phyloP scores from a whole-genome alignment of 2,113 vertebrate species.

The Rhinopomastus cyanomelas region DNA sequence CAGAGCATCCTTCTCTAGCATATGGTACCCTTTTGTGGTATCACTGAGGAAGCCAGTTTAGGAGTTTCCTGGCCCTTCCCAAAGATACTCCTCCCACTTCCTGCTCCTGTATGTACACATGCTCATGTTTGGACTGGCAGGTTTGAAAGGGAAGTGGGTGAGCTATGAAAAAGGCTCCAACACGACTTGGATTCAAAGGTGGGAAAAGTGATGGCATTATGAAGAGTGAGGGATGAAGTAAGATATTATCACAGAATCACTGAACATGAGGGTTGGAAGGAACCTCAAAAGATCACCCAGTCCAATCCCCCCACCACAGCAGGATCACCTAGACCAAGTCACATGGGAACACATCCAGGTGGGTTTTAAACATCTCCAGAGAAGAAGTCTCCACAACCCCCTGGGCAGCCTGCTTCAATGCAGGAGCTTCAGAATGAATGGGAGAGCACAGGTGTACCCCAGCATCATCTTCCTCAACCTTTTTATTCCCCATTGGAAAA shows the following conservation, averaged over 20 bases:
- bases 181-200: not conserved
- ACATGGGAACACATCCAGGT: too few species aligned
- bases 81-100: not conserved
- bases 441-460: not conserved
- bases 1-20: not conserved
- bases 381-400: too few species aligned
- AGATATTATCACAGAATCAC: not conserved
- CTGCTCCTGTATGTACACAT: accelerated
- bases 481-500: not conserved
- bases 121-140: not conserved
- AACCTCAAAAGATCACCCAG: too few species aligned
- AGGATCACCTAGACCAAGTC: too few species aligned
- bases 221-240: not conserved
- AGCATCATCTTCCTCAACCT: not conserved
- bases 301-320: too few species aligned
- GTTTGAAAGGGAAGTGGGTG: not conserved
- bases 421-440: too few species aligned
- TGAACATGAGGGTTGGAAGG: too few species aligned
- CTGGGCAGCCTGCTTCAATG: too few species aligned
- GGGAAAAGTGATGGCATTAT: not conserved
- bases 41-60: not conserved
- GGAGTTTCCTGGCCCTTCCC: not conserved
- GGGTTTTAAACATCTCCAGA: too few species aligned
- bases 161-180: not conserved
- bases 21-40: not conserved